Evolutionary conservation across 2,797 vertebrate species (phyloP).

Genomic region (Gallinago stenura): DNA sequence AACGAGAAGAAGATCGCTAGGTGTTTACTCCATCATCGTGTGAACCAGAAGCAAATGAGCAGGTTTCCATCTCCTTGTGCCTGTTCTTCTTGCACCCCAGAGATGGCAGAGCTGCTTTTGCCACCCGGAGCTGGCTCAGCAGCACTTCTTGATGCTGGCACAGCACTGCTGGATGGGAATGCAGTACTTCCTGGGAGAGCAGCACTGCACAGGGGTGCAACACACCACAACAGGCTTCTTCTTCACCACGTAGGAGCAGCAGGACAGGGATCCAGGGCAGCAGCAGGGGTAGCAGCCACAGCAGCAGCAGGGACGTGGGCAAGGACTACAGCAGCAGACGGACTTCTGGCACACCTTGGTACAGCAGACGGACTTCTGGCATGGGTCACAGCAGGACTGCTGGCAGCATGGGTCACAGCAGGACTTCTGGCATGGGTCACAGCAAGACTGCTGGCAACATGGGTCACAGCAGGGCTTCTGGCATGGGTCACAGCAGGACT

Average conservation of each 20-base stretch:
- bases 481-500: neutral
- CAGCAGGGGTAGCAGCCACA: neutral
- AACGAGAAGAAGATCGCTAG: neutral
- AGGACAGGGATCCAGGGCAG: neutral
- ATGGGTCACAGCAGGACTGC: neutral
- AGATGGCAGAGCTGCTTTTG: neutral
- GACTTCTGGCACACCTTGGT: slow-evolving; percentile 39
- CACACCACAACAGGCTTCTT: slow-evolving; percentile 22
- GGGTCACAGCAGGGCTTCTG: neutral
- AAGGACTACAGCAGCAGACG: neutral
- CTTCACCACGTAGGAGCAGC: slow-evolving; percentile 22
- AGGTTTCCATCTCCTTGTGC: neutral
- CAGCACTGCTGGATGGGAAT: slow-evolving; percentile 58
- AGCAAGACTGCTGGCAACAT: neutral
- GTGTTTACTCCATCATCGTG: neutral
- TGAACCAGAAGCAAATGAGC: neutral
- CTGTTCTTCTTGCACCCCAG: neutral
- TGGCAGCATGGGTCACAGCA: neutral
- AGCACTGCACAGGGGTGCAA: neutral
- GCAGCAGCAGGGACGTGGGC: neutral
- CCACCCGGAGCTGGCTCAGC: neutral
- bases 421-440: neutral
- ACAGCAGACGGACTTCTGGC: neutral
- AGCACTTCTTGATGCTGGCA: neutral
- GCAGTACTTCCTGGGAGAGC: neutral